Conservation (phyloP, 2,888 invertebrate species). For the Tromatobia lineatoria region DNA sequence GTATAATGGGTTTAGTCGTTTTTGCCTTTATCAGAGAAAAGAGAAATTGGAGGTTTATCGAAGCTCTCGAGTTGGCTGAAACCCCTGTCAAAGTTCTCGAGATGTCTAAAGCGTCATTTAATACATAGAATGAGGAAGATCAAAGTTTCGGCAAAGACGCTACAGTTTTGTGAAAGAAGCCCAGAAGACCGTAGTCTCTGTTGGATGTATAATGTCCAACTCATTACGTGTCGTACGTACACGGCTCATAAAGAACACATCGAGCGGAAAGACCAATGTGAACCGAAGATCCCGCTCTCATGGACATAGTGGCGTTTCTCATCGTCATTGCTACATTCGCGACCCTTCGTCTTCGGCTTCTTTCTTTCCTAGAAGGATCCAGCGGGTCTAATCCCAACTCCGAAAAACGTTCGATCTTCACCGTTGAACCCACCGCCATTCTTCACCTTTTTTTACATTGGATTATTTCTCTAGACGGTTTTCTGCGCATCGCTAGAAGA, state of each 20-base stretch:
- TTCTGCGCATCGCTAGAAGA: background rate
- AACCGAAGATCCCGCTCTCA: slow-evolving; percentile 7
- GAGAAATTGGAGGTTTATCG: background rate
- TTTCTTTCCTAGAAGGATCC: slow-evolving; percentile 22
- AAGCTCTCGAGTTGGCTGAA: background rate
- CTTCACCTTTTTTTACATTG: slow-evolving; percentile 10
- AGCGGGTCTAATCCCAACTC: background rate
- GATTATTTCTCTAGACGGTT: slow-evolving; percentile 9
- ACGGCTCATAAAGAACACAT: slow-evolving; percentile 51
- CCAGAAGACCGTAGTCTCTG: background rate
- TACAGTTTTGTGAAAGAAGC: background rate
- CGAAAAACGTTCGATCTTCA: slow-evolving; percentile 40
- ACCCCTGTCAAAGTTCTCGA: background rate
- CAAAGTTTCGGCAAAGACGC: slow-evolving; percentile 23
- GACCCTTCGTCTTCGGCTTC: slow-evolving; percentile 13
- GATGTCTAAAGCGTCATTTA: background rate
- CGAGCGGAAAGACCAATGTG: slow-evolving; percentile 38
- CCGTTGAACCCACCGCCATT: background rate
- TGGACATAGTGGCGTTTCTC: slow-evolving; percentile 27
- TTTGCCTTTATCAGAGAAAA: background rate
- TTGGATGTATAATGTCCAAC: background rate
- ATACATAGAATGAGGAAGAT: background rate
- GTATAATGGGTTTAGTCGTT: background rate
- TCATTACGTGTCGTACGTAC: slow-evolving; percentile 4
- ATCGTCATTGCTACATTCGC: slow-evolving; percentile 28